Percentiles rank a stretch among this genome's conserved stretches.
Evolutionary conservation across 2,113 vertebrate genomes (phyloP).

Genomic region (Triplophysa siluroides): DNA sequence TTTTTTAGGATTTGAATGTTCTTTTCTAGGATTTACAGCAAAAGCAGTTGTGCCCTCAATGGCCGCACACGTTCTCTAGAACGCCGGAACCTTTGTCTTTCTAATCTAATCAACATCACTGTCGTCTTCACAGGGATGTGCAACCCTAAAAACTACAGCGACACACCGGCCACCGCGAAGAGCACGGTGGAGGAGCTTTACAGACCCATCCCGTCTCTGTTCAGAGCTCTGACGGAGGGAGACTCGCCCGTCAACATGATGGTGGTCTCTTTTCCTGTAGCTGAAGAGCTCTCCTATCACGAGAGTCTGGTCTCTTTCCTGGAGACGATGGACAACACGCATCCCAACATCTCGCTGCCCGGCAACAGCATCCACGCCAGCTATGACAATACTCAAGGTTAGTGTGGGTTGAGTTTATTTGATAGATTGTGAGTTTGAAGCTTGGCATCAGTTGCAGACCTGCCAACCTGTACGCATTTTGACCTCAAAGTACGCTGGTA

Average conservation of each 20-base stretch:
- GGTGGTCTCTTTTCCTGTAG: constrained; percentile 94
- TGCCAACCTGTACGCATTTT: too few species aligned
- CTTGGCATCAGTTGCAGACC: too few species aligned
- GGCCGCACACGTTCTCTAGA: background rate
- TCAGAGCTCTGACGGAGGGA: constrained; percentile 94
- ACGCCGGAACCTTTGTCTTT: background rate
- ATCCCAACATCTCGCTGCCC: constrained; percentile 88
- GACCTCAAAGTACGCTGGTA: too few species aligned
- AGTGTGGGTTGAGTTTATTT: background rate
- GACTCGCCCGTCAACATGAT: constrained; percentile 93
- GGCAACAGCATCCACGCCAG: constrained; percentile 88
- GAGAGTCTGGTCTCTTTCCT: constrained; percentile 95
- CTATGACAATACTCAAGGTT: constrained; percentile 88
- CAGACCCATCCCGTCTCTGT: constrained; percentile 95
- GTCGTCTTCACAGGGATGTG: constrained; percentile 85
- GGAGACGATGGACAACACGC: constrained; percentile 87
- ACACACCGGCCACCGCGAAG: constrained; percentile 95
- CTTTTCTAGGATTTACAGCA: background rate
- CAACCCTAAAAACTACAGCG: constrained; percentile 95
- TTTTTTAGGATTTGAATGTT: too few species aligned
- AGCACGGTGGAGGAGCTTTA: constrained; percentile 97
- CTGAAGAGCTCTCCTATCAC: constrained; percentile 92
- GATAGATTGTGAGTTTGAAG: background rate
- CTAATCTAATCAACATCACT: background rate
- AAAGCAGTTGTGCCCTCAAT: background rate